Evolutionary conservation across 2,888 invertebrate species (phyloP), one percentile per base, ranked within the genome.

Genomic region (Eulithis prunata): DNA sequence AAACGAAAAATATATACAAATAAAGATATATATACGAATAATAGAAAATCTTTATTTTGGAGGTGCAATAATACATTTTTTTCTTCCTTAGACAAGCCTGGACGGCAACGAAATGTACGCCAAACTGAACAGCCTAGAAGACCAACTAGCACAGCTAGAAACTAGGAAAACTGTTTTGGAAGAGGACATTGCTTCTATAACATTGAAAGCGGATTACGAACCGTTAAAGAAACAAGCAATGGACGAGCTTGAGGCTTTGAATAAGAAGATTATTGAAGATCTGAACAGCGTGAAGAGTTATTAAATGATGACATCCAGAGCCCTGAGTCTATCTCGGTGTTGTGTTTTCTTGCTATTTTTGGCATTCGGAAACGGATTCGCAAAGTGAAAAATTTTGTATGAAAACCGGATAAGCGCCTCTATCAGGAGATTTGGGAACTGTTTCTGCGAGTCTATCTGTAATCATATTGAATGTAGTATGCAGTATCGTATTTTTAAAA

Each of bases 61-160:
- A 21, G 21, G 21, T 21, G 2, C 21, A 21, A 21, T 21, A 14
- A 10, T 47, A 47, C 41, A 28, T 14, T 13, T 3, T 38, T 21
- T 21, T 1, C 21, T 12, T 56, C 52, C 41, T 56, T 91, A 96
- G 94, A 85, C 91, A 64, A 94, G 94, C 75, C 88, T 97, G 11
- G 94, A 95, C 66, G 95, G 95, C 43, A 96, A 96, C 80, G 96
- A 96, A 83, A 95, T 96, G 81, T 95, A 95, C 76, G 84, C 92
- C 1, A 95, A 96, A 83, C 88, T 97, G n/a, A 94, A 94, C 71
- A 94, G 91, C 55, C 82, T 97, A 71, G 96, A 97, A 82, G 95
- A 95, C 61, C 95, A 96, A 80, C 88, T 96, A 75, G 94, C 95
- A 11, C 94, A 95, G 64, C 84, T 96, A 45, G 96, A 96, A 75